Evolutionary conservation across 2,888 invertebrate species (phyloP).

Genomic region (Dioctria linearis): DNA sequence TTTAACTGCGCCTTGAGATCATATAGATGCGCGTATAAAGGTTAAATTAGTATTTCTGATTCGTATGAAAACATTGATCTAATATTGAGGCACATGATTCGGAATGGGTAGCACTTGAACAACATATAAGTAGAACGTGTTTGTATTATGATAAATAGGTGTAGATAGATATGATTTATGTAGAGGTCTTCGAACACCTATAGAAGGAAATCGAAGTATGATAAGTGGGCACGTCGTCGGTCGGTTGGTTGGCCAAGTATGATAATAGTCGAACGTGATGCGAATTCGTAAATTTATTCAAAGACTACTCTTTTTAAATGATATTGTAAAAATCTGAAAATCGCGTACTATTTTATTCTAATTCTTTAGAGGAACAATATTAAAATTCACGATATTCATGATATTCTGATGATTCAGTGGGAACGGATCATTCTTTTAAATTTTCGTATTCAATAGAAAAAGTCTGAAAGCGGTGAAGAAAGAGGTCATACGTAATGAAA

Average conservation of each 20-base stretch:
- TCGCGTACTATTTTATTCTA: not conserved
- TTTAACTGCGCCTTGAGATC: too few species aligned
- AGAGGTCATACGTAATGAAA: too few species aligned
- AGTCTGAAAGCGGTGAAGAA: too few species aligned
- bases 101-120: too few species aligned
- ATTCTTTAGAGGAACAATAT: not conserved
- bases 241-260: conserved; percentile 3
- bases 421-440: conserved; percentile 11
- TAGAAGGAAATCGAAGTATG: conserved; percentile 10
- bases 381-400: conserved; percentile 41
- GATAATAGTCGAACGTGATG: conserved; percentile 31
- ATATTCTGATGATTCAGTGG: conserved; percentile 14
- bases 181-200: conserved; percentile 1
- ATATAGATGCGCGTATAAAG: too few species aligned
- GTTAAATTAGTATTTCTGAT: too few species aligned
- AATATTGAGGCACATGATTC: too few species aligned
- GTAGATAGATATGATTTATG: too few species aligned
- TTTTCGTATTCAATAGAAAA: too few species aligned
- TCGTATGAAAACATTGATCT: too few species aligned
- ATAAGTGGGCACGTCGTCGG: conserved; percentile 19
- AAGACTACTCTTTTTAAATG: not conserved
- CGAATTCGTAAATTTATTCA: conserved; percentile 4
- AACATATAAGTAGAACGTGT: too few species aligned
- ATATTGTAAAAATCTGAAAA: not conserved
- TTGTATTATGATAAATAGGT: too few species aligned